These are phyloP conservation scores for Rhingia rostrata DNA, from an alignment of 2,888 invertebrate genomes.

Conservation along the genomic window DNA sequence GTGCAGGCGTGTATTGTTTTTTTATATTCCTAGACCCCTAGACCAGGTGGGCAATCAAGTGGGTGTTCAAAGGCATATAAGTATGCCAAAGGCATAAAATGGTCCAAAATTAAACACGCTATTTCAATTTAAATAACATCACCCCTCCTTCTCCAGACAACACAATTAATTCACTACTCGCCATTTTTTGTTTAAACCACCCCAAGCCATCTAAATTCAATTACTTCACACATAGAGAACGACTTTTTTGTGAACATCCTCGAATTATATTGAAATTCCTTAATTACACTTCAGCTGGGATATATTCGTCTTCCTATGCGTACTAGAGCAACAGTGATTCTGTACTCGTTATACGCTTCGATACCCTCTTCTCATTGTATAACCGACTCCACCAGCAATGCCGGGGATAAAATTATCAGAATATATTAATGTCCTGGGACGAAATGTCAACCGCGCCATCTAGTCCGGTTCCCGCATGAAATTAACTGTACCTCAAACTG, in stretches of 20 bases:
- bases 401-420: conserved; percentile 42
- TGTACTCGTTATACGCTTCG: conserved; percentile 5
- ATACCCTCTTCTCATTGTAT: background rate
- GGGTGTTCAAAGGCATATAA: no score
- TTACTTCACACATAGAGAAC: background rate
- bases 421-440: conserved; percentile 52
- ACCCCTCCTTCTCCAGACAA: no score
- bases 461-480: conserved; percentile 28
- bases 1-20: no score
- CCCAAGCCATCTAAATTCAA: background rate
- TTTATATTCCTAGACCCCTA: no score
- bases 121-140: no score
- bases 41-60: no score
- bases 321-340: background rate
- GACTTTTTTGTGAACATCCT: conserved; percentile 18
- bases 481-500: conserved; percentile 46
- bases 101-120: no score
- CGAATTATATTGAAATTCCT: conserved; percentile 41
- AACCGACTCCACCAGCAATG: background rate
- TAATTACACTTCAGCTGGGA: conserved; percentile 16
- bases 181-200: no score
- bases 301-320: background rate
- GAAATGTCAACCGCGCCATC: conserved; percentile 45
- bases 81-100: no score
- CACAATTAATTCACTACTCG: background rate